phyloP scores from a whole-genome alignment of 2,113 vertebrate genomes.

The Isurus oxyrinchus region DNA sequence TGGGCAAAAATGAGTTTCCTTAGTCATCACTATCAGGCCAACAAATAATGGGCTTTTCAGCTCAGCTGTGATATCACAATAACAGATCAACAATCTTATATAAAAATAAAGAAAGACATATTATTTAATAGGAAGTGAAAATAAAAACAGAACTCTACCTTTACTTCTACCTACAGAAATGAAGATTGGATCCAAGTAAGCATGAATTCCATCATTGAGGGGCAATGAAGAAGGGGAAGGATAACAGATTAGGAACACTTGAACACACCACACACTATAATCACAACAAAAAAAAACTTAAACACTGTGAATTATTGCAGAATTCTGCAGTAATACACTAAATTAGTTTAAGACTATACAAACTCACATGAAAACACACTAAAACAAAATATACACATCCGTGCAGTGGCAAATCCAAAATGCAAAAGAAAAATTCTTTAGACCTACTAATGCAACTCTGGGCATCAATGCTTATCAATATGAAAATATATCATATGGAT shows the following conservation, averaged over 20 bases:
- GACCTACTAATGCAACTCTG: background rate
- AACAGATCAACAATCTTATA: conserved; percentile 36
- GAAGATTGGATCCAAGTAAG: conserved; percentile 56
- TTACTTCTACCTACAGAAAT: conserved; percentile 91
- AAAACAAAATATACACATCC: conserved; percentile 18
- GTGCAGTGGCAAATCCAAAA: background rate
- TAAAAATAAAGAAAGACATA: conserved; percentile 42
- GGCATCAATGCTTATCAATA: conserved; percentile 17
- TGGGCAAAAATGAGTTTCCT: background rate
- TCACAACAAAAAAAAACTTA: conserved; percentile 43
- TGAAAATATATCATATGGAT: conserved; percentile 29
- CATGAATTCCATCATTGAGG: conserved; percentile 55
- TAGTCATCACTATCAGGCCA: background rate
- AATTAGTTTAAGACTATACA: conserved; percentile 15
- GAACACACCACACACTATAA: conserved; percentile 26
- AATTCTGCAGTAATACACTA: background rate
- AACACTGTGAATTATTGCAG: conserved; percentile 26
- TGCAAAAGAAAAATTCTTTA: background rate
- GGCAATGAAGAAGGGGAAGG: conserved; percentile 46
- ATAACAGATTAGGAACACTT: conserved; percentile 43
- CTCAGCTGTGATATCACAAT: conserved; percentile 37
- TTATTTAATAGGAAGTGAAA: conserved; percentile 48
- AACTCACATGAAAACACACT: background rate
- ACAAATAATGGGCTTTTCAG: background rate
- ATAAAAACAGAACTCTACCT: conserved; percentile 75